These are phyloP conservation scores for Ptilodon capucinus DNA, from an alignment of 2,888 invertebrate genomes.

Conservation along the genomic window DNA sequence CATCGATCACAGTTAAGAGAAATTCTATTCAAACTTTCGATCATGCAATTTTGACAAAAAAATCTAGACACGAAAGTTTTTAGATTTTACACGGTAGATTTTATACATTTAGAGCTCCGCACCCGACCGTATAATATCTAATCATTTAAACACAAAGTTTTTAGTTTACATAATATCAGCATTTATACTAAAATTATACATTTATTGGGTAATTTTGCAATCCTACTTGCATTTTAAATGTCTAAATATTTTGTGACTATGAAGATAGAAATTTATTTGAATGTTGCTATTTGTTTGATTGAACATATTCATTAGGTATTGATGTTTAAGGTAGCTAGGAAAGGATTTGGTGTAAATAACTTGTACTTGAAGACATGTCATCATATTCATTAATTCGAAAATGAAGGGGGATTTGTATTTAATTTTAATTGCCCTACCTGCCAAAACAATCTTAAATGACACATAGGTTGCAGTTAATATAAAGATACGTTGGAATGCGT, in stretches of 20 bases:
- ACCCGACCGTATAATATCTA: too few species aligned
- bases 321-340: too few species aligned
- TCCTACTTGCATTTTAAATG: neutral
- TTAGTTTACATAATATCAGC: neutral
- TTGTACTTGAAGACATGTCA: too few species aligned
- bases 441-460: neutral
- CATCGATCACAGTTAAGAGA: slow-evolving; percentile 47
- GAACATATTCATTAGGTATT: too few species aligned
- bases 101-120: slow-evolving; percentile 4
- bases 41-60: slow-evolving; percentile 32
- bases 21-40: slow-evolving; percentile 46
- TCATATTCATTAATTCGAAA: too few species aligned
- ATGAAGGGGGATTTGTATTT: too few species aligned
- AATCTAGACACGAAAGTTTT: slow-evolving; percentile 33
- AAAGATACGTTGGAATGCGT: slow-evolving; percentile 56
- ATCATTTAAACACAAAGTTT: neutral
- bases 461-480: neutral
- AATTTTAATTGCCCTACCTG: too few species aligned
- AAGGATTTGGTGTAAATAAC: too few species aligned
- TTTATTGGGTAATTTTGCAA: neutral
- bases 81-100: slow-evolving; percentile 35
- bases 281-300: too few species aligned
- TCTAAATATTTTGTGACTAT: neutral
- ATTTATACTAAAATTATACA: too few species aligned
- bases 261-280: too few species aligned